phyloP scores from a whole-genome alignment of 2,113 vertebrate genomes.

The Centrocercus urophasianus region DNA sequence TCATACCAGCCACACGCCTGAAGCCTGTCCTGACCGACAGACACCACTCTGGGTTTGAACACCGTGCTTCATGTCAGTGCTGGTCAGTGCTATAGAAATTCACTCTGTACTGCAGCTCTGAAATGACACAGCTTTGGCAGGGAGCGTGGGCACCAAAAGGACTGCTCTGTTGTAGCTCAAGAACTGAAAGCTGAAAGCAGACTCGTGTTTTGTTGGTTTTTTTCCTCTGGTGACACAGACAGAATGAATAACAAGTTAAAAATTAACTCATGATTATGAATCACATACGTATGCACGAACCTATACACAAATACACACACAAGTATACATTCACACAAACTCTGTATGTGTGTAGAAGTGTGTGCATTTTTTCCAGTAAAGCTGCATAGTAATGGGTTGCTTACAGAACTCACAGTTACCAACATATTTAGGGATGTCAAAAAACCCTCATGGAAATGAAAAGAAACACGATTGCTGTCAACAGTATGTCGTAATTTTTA shows the following conservation, averaged over 20 bases:
- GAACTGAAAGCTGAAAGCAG: neutral
- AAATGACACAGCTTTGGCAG: rapidly evolving
- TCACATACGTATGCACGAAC: neutral
- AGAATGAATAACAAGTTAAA: neutral
- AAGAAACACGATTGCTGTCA: too few relatives aligned
- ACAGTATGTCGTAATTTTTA: too few relatives aligned
- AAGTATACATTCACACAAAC: too few relatives aligned
- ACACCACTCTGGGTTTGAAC: neutral
- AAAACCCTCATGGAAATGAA: too few relatives aligned
- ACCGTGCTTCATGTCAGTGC: rapidly evolving
- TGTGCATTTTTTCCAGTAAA: too few relatives aligned
- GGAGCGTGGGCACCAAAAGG: rapidly evolving
- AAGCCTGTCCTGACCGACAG: neutral
- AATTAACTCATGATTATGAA: neutral
- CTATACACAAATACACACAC: too few relatives aligned
- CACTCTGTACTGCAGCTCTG: rapidly evolving
- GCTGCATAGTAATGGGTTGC: too few relatives aligned
- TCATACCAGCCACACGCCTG: neutral
- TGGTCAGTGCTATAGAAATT: rapidly evolving
- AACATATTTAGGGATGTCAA: too few relatives aligned
- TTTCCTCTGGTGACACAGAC: rapidly evolving
- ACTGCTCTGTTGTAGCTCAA: neutral
- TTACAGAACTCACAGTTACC: too few relatives aligned
- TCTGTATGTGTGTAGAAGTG: too few relatives aligned
- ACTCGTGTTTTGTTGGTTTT: rapidly evolving